phyloP scores from a whole-genome alignment of 2,888 invertebrate species.

The Zygaena filipendulae region DNA sequence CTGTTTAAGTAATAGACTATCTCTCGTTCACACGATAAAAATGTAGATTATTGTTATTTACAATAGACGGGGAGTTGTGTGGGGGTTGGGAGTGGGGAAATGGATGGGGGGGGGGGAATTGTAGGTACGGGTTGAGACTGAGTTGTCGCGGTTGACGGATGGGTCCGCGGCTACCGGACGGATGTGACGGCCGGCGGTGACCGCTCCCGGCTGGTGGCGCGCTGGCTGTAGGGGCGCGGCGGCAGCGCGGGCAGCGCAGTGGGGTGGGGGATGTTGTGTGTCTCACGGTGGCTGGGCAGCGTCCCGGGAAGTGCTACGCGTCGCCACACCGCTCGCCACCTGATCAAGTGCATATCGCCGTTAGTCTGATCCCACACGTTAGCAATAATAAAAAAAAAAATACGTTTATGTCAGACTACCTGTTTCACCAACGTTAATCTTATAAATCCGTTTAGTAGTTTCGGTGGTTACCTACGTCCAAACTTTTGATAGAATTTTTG shows the following conservation, averaged over 20 bases:
- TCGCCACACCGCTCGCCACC: constrained; percentile 67
- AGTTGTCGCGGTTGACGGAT: constrained; percentile 49
- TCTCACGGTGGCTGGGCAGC: constrained; percentile 22
- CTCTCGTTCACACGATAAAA: constrained; percentile 67
- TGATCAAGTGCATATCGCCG: too few relatives aligned
- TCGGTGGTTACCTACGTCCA: too few relatives aligned
- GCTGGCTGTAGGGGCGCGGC: constrained; percentile 22
- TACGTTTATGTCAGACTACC: neutral
- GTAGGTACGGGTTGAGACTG: constrained; percentile 25
- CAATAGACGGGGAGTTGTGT: constrained; percentile 48
- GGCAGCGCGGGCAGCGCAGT: constrained; percentile 18
- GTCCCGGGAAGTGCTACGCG: constrained; percentile 39
- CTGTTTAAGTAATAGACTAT: constrained; percentile 64
- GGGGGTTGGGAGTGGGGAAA: constrained; percentile 23
- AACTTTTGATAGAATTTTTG: too few relatives aligned
- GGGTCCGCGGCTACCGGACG: constrained; percentile 35
- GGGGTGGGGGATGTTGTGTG: constrained; percentile 19
- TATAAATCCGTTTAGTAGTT: too few relatives aligned
- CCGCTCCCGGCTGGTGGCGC: constrained; percentile 21
- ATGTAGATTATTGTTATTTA: constrained; percentile 64
- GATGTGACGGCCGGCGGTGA: constrained; percentile 30
- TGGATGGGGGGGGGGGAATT: constrained; percentile 19
- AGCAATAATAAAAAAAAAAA: constrained; percentile 5
- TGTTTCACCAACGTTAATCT: neutral
- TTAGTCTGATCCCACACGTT: too few relatives aligned